Conservation (phyloP, 2,797 vertebrate species). For the Myotis planiceps region DNA sequence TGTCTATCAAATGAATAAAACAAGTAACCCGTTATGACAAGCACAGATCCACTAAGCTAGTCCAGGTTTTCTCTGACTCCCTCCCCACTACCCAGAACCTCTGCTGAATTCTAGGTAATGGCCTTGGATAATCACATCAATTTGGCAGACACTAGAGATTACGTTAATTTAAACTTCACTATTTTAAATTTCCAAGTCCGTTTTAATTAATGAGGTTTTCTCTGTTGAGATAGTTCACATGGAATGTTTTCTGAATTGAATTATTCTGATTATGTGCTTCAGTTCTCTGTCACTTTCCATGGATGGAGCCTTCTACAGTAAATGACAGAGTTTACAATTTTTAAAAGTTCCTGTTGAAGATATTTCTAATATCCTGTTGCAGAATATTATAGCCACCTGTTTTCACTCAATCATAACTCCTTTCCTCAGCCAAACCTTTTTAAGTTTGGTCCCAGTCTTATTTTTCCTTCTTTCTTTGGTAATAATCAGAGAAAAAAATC, state of each 20-base stretch:
- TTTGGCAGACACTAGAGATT: conserved; percentile 32
- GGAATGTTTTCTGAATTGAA: conserved; percentile 3
- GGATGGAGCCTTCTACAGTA: background rate
- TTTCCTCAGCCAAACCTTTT: conserved; percentile 56
- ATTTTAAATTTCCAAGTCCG: conserved; percentile 27
- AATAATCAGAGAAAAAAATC: conserved; percentile 30
- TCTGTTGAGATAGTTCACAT: conserved; percentile 47
- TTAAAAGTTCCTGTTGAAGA: conserved; percentile 7
- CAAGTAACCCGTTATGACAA: background rate
- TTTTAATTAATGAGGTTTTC: conserved; percentile 58
- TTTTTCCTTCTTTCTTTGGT: conserved; percentile 36
- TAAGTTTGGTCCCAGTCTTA: background rate
- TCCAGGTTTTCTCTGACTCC: background rate
- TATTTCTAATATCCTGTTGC: background rate
- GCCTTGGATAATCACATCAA: conserved; percentile 47
- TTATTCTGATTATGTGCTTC: background rate
- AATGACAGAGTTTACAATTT: conserved; percentile 42
- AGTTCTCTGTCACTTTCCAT: background rate
- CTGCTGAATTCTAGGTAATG: conserved; percentile 48
- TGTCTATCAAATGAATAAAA: background rate
- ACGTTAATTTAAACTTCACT: conserved; percentile 56
- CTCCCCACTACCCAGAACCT: background rate
- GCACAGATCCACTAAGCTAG: background rate
- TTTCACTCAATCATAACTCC: conserved; percentile 35
- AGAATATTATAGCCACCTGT: conserved; percentile 50